phyloP scores from a whole-genome alignment of 2,888 invertebrate genomes.

The Laothoe populi region DNA sequence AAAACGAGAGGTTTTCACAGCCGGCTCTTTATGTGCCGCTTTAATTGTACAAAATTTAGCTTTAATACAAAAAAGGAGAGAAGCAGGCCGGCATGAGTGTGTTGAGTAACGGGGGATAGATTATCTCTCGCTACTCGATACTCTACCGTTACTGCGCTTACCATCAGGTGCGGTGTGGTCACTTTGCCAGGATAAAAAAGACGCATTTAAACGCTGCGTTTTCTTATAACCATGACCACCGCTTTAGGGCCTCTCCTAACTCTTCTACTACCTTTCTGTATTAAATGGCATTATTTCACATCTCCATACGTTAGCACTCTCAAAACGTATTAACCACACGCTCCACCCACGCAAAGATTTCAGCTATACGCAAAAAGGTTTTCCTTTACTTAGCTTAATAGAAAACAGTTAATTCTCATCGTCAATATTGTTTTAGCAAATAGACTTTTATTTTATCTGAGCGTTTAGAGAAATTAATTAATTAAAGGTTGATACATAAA shows the following conservation, averaged over 20 bases:
- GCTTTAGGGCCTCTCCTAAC: neutral
- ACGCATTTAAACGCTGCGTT: neutral
- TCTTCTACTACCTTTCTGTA: neutral
- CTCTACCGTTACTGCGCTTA: too few species aligned
- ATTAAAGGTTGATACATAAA: too few species aligned
- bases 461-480: neutral
- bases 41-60: too few species aligned
- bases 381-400: constrained; percentile 2
- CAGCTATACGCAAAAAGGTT: neutral
- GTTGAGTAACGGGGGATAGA: too few species aligned
- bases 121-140: too few species aligned
- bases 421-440: neutral
- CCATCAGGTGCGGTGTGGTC: too few species aligned
- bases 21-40: too few species aligned
- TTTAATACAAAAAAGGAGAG: too few species aligned
- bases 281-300: neutral
- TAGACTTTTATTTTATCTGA: neutral
- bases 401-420: neutral
- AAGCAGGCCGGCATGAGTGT: too few species aligned
- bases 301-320: neutral
- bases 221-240: neutral
- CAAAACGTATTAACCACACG: neutral
- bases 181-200: neutral
- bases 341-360: neutral
- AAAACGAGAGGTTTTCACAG: too few species aligned